Conservation (phyloP, 2,113 vertebrate genomes). For the Hippocampus abdominalis region DNA sequence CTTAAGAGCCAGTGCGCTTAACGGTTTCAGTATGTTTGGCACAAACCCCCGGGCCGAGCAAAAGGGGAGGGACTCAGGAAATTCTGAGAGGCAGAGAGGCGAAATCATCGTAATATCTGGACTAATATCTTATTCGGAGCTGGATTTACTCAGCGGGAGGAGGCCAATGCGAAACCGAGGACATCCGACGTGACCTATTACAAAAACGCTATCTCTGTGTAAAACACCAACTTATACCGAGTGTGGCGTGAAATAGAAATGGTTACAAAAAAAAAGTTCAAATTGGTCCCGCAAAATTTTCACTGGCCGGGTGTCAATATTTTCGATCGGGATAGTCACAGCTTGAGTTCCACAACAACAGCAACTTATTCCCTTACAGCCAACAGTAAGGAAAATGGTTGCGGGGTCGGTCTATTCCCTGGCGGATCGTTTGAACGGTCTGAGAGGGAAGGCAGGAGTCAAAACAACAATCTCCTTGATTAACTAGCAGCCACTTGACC, state of each 20-base stretch:
- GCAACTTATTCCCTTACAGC: background rate
- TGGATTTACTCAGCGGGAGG: background rate
- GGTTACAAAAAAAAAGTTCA: background rate
- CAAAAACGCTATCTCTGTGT: background rate
- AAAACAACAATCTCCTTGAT: conserved; percentile 2
- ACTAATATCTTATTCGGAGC: conserved; percentile 1
- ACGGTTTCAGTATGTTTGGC: conserved; percentile 91
- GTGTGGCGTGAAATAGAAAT: background rate
- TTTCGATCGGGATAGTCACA: background rate
- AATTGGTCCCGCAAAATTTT: background rate
- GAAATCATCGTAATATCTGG: conserved; percentile 1
- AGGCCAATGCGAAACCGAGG: background rate
- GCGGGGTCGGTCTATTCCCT: background rate
- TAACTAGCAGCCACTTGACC: background rate
- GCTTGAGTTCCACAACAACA: background rate
- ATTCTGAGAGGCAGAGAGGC: background rate
- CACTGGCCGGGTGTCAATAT: background rate
- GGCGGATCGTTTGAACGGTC: background rate
- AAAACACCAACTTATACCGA: background rate
- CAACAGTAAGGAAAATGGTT: background rate
- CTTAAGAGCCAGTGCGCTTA: conserved; percentile 80
- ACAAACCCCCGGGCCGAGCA: conserved; percentile 52
- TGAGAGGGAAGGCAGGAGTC: background rate
- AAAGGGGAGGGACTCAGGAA: conserved; percentile 25
- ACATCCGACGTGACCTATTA: background rate